Conservation (phyloP, 2,113 vertebrate species). For the Ceyx melanurus region DNA sequence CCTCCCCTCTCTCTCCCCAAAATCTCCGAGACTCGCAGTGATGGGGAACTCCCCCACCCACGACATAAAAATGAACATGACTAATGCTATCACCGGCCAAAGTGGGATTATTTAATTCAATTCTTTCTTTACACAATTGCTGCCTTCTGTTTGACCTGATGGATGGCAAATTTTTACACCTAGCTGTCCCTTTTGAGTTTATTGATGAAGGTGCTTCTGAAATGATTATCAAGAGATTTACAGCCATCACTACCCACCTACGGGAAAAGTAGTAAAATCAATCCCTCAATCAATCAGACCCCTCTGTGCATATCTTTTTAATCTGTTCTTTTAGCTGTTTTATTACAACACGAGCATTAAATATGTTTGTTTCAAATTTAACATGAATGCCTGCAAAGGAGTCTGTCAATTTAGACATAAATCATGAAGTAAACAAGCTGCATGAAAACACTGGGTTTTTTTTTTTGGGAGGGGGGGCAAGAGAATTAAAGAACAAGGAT, state of each 20-base stretch:
- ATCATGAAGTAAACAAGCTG: conserved; percentile 53
- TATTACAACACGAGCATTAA: conserved; percentile 64
- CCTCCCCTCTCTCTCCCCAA: background rate
- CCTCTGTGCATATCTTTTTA: conserved; percentile 64
- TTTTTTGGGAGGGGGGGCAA: background rate
- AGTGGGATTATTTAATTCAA: conserved; percentile 42
- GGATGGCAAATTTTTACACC: conserved; percentile 55
- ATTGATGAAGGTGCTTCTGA: conserved; percentile 69
- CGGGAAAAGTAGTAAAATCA: conserved; percentile 65
- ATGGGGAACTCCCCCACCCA: background rate
- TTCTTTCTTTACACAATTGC: conserved; percentile 47
- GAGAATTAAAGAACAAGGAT: background rate
- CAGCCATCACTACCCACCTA: conserved; percentile 61
- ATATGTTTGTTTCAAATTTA: conserved; percentile 69
- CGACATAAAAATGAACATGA: conserved; percentile 5
- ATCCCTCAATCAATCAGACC: conserved; percentile 65
- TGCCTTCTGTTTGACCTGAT: conserved; percentile 67
- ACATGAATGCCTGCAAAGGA: conserved; percentile 53
- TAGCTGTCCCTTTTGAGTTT: conserved; percentile 61
- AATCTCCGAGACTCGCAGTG: background rate
- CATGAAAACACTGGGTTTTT: conserved; percentile 13
- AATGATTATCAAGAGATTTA: conserved; percentile 71
- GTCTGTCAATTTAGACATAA: conserved; percentile 59
- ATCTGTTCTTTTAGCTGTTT: conserved; percentile 66
- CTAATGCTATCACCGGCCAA: conserved; percentile 24